Percentiles rank a stretch among this genome's conserved stretches.
Evolutionary conservation across 1,140 invertebrate species (phyloP).

Genomic region (Philotrypesis tridentata): DNA sequence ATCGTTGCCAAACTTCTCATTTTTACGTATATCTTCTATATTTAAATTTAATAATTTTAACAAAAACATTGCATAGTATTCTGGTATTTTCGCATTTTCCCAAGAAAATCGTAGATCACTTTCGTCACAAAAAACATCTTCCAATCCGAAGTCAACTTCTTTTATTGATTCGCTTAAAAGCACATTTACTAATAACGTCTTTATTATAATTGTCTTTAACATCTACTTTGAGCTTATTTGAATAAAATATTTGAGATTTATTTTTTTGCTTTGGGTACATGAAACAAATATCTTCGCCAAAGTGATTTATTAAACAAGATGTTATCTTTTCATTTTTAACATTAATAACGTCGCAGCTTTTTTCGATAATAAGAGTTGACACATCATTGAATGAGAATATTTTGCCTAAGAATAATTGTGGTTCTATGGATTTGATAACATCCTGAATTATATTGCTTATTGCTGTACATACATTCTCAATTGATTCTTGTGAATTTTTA

Average conservation of each 20-base stretch:
- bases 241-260: background rate
- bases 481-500: no score
- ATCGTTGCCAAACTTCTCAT: background rate
- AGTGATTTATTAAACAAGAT: background rate
- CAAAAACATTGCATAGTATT: background rate
- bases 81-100: background rate
- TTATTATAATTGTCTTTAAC: background rate
- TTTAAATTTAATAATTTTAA: background rate
- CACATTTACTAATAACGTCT: background rate
- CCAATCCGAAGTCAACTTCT: background rate
- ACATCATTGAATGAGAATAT: no score
- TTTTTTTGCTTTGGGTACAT: conserved; percentile 10
- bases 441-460: no score
- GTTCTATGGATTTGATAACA: no score
- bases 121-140: conserved; percentile 11
- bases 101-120: background rate
- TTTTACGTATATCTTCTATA: background rate
- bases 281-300: background rate
- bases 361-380: no score
- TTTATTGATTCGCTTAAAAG: background rate
- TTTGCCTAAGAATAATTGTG: no score
- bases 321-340: conserved; percentile 4
- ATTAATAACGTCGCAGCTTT: no score
- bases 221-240: background rate
- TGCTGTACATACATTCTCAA: no score